Percentiles rank a stretch among this genome's conserved stretches.
Conservation (phyloP, 2,888 invertebrate genomes). For the Phortica magna region DNA sequence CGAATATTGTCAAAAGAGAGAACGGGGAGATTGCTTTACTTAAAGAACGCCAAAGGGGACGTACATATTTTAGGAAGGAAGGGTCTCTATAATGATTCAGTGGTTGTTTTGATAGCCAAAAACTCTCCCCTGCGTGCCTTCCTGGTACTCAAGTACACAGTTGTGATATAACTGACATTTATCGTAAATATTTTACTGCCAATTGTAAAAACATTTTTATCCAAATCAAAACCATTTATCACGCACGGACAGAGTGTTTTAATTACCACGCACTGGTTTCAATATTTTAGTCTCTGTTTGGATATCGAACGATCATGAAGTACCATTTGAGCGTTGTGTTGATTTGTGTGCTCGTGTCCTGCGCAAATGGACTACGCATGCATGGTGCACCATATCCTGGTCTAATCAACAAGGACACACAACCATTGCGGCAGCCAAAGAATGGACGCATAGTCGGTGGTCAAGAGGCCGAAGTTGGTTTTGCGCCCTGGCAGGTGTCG, state of each 20-base stretch:
- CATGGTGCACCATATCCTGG: conserved; percentile 31
- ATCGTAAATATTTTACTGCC: neutral
- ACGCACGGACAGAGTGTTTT: neutral
- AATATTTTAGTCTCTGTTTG: neutral
- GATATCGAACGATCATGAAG: conserved; percentile 16
- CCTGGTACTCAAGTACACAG: too few species aligned
- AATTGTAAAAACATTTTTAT: neutral
- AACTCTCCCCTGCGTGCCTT: too few species aligned
- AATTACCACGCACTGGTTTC: neutral
- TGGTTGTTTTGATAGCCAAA: neutral
- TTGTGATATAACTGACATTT: too few species aligned
- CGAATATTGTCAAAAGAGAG: too few species aligned
- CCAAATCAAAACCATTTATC: neutral
- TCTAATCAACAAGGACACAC: neutral
- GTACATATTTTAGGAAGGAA: neutral
- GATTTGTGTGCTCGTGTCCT: conserved; percentile 34
- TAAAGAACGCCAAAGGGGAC: too few species aligned
- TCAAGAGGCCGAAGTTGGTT: conserved; percentile 51
- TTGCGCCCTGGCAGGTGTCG: conserved; percentile 75
- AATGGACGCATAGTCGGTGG: conserved; percentile 68
- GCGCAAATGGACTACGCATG: conserved; percentile 42
- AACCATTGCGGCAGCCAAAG: neutral
- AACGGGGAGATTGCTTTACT: too few species aligned
- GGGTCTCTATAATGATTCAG: neutral
- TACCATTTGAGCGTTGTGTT: neutral